phyloP scores from a whole-genome alignment of 2,797 vertebrate genomes.

The Sebastes kiyomatsui region DNA sequence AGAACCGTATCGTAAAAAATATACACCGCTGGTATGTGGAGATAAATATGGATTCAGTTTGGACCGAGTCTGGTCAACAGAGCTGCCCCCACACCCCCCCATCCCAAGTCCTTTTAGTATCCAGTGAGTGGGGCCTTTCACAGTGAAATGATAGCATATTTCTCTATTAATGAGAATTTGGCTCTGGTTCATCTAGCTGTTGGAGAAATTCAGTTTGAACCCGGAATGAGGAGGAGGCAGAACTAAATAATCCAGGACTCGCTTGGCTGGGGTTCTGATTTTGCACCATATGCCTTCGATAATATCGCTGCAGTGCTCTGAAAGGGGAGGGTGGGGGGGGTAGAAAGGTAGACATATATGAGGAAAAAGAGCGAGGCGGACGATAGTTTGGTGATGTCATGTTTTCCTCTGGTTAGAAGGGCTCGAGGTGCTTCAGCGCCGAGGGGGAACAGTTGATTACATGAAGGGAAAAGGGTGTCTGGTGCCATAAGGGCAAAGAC shows the following conservation, averaged over 20 bases:
- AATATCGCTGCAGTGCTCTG: slow-evolving; percentile 68
- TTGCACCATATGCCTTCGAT: slow-evolving; percentile 87
- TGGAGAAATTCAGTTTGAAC: slow-evolving; percentile 78
- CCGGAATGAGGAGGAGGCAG: slow-evolving; percentile 58
- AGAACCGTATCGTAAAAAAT: background rate
- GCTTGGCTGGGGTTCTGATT: slow-evolving; percentile 82
- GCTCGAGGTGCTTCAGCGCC: slow-evolving; percentile 55
- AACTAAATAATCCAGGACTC: slow-evolving; percentile 87
- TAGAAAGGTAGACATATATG: slow-evolving; percentile 12
- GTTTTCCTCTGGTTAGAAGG: slow-evolving; percentile 68
- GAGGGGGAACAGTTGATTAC: slow-evolving; percentile 69
- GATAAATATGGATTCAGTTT: slow-evolving; percentile 65
- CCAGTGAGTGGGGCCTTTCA: slow-evolving; percentile 62
- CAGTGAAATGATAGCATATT: slow-evolving; percentile 75
- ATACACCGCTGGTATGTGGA: slow-evolving; percentile 11
- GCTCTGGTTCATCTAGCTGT: slow-evolving; percentile 80
- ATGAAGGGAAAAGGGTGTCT: slow-evolving; percentile 52
- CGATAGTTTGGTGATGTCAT: slow-evolving; percentile 78
- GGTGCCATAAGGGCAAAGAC: slow-evolving; percentile 24
- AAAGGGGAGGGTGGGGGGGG: background rate
- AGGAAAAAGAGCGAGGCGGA: slow-evolving; percentile 19
- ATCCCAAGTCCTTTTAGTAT: slow-evolving; percentile 5
- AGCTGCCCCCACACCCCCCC: background rate
- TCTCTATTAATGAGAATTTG: slow-evolving; percentile 89
- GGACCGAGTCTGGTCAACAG: slow-evolving; percentile 63